Percentiles rank a stretch among this genome's conserved stretches.
phyloP scores from a whole-genome alignment of 2,113 vertebrate genomes.

The Caloenas nicobarica region DNA sequence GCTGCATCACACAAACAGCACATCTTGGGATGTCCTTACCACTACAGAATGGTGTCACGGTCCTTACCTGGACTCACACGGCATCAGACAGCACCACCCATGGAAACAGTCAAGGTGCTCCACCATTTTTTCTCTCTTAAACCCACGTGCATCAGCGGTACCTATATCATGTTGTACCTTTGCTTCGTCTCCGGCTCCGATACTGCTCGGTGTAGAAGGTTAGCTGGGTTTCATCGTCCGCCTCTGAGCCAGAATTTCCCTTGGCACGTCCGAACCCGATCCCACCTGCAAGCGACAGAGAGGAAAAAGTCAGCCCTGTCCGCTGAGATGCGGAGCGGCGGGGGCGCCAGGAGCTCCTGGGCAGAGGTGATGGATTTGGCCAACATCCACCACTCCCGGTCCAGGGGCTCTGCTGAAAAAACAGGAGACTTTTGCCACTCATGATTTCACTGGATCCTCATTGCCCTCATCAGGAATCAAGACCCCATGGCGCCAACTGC shows the following conservation, averaged over 20 bases:
- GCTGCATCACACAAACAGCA: neutral
- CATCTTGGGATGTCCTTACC: neutral
- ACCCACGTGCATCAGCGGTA: accelerated
- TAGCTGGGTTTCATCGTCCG: slow-evolving; percentile 90
- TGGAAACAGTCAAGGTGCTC: neutral
- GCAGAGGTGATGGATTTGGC: neutral
- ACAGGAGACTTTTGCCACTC: neutral
- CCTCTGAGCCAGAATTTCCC: slow-evolving; percentile 90
- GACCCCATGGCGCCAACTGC: accelerated
- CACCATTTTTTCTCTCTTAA: neutral
- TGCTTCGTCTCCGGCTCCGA: slow-evolving; percentile 87
- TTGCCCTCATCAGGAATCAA: neutral
- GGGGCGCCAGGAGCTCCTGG: neutral
- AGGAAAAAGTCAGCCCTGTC: neutral
- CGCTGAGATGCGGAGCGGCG: neutral
- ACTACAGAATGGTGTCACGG: accelerated
- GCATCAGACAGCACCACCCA: neutral
- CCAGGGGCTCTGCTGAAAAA: neutral
- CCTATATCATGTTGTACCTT: slow-evolving; percentile 75
- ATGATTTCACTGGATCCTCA: neutral
- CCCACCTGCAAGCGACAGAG: slow-evolving; percentile 68
- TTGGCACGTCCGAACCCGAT: slow-evolving; percentile 86
- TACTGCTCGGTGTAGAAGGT: slow-evolving; percentile 96
- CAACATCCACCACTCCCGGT: accelerated
- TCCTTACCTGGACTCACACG: accelerated